phyloP scores from a whole-genome alignment of 2,113 vertebrate genomes.

The Myrmophylax atrothorax region DNA sequence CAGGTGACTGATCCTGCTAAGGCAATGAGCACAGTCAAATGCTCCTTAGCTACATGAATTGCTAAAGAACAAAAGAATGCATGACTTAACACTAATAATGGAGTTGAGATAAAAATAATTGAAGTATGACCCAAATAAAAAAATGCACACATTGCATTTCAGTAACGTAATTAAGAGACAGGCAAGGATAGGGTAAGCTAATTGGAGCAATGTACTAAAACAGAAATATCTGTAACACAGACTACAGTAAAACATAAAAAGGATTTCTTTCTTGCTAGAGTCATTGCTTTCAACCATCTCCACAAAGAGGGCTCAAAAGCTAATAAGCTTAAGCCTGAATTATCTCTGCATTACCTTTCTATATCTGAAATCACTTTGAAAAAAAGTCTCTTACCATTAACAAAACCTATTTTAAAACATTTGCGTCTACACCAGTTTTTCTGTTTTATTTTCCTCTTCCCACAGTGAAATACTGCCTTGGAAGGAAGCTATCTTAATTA shows the following conservation, averaged over 20 bases:
- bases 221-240: neutral
- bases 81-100: neutral
- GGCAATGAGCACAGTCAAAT: neutral
- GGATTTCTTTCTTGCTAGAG: neutral
- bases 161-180: neutral
- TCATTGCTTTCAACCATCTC: neutral
- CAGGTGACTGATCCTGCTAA: neutral
- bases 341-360: neutral
- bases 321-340: neutral
- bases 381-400: neutral
- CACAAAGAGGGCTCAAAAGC: neutral
- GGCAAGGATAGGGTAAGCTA: neutral
- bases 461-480: neutral
- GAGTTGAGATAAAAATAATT: neutral
- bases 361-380: neutral
- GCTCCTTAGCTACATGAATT: neutral
- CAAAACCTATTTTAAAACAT: fast-evolving
- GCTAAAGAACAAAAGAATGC: neutral
- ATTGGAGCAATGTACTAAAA: neutral
- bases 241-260: neutral
- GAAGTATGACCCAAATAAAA: neutral
- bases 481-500: neutral
- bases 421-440: neutral
- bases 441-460: neutral
- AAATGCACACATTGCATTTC: neutral